A percentile compares a stretch with the other conserved stretches of the same genome.
Evolutionary conservation across 2,888 invertebrate genomes (phyloP).

Genomic region (Dicycla oo): DNA sequence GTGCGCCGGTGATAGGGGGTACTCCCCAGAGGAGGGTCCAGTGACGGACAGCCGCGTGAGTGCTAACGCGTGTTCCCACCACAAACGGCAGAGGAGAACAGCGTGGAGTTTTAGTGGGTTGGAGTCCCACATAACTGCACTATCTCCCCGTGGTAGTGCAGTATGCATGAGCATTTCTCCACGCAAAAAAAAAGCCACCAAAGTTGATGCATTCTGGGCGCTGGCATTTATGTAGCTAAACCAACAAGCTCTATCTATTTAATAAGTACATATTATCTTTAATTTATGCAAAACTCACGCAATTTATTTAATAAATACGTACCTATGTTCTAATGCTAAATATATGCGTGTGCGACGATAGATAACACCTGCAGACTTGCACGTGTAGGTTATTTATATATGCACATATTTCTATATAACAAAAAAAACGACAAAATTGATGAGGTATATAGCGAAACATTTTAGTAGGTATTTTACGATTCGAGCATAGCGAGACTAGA

Average conservation of each 20-base stretch:
- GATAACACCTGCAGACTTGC: slow-evolving; percentile 30
- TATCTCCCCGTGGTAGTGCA: too few species aligned
- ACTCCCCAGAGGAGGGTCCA: too few species aligned
- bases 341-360: slow-evolving; percentile 1
- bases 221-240: slow-evolving; percentile 8
- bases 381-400: slow-evolving; percentile 26
- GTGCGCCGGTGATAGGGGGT: too few species aligned
- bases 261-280: neutral
- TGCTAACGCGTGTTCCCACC: too few species aligned
- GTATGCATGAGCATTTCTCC: too few species aligned
- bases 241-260: neutral
- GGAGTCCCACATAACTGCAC: too few species aligned
- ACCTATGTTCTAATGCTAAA: neutral
- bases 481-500: too few species aligned
- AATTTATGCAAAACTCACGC: slow-evolving; percentile 18
- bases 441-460: neutral
- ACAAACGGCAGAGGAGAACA: too few species aligned
- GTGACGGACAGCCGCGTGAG: too few species aligned
- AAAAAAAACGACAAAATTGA: slow-evolving; percentile 28
- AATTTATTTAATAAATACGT: slow-evolving; percentile 25
- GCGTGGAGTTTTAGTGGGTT: too few species aligned
- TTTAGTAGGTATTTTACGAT: too few species aligned
- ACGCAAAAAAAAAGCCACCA: too few species aligned
- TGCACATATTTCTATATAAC: slow-evolving; percentile 27
- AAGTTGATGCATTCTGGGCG: neutral